Evolutionary conservation across 2,113 vertebrate species (phyloP).

Genomic region (Saccopteryx leptura): DNA sequence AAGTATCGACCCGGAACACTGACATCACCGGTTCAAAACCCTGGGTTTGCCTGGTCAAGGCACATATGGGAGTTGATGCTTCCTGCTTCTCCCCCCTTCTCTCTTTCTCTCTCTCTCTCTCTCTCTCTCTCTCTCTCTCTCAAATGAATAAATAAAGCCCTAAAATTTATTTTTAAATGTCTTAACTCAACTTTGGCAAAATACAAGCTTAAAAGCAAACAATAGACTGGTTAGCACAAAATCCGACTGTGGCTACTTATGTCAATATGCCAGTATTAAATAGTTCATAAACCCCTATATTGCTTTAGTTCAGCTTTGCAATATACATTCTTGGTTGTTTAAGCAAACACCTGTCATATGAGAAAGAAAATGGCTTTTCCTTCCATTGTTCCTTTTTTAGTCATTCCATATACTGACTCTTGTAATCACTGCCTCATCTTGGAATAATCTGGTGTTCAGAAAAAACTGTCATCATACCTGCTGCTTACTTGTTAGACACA

Average conservation of each 20-base stretch:
- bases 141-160: too few species aligned
- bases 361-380: background rate
- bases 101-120: too few species aligned
- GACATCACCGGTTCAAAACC: too few species aligned
- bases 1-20: too few species aligned
- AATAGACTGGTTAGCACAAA: conserved; percentile 75
- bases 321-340: conserved; percentile 30
- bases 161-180: background rate
- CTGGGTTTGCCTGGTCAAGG: too few species aligned
- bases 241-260: background rate
- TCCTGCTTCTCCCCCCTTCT: too few species aligned
- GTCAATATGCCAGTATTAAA: conserved; percentile 85
- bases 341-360: background rate
- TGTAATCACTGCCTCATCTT: background rate
- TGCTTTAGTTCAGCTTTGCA: conserved; percentile 83
- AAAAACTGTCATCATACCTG: background rate
- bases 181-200: conserved; percentile 70
- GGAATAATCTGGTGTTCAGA: conserved; percentile 16
- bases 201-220: conserved; percentile 69
- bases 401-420: background rate
- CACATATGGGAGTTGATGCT: too few species aligned
- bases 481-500: conserved; percentile 22
- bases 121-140: too few species aligned
- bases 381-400: background rate
- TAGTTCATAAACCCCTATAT: conserved; percentile 80